Conservation (phyloP, 1,140 invertebrate species). For the Lordiphosa mommai region DNA sequence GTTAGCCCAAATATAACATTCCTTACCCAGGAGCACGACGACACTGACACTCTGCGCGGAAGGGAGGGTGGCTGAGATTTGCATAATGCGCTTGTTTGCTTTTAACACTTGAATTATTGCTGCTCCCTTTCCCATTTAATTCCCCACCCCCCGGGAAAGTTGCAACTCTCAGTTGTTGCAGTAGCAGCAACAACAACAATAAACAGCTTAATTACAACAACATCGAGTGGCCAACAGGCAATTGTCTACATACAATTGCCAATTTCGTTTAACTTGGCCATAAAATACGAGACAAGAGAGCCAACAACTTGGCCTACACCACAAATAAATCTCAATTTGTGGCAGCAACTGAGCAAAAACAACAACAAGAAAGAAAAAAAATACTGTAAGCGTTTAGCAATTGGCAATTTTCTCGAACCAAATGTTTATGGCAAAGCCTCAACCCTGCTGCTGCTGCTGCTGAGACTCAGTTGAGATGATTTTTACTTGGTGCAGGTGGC, state of each 20-base stretch:
- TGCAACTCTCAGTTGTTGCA: slow-evolving; percentile 20
- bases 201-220: slow-evolving; percentile 18
- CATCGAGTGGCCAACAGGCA: slow-evolving; percentile 22
- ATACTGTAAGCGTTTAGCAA: slow-evolving; percentile 38
- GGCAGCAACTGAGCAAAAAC: slow-evolving; percentile 2
- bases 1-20: slow-evolving; percentile 14
- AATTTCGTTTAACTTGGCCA: slow-evolving; percentile 48
- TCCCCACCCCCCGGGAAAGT: not conserved
- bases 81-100: slow-evolving; percentile 44
- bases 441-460: slow-evolving; percentile 42
- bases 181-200: not conserved
- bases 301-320: slow-evolving; percentile 8
- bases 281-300: slow-evolving; percentile 31
- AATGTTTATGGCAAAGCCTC: slow-evolving; percentile 32
- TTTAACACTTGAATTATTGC: slow-evolving; percentile 60
- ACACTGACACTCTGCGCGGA: not conserved
- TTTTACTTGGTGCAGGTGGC: slow-evolving; percentile 3
- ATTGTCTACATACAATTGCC: slow-evolving; percentile 48
- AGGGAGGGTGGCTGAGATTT: slow-evolving; percentile 21
- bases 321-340: slow-evolving; percentile 55
- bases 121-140: not conserved
- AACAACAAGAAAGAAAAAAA: slow-evolving; percentile 1
- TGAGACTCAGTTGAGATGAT: not conserved
- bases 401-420: slow-evolving; percentile 39
- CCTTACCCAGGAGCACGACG: not conserved